Percentiles rank a stretch among this genome's conserved stretches.
Conservation (phyloP, 2,888 invertebrate species). For the Tribolium freemani region DNA sequence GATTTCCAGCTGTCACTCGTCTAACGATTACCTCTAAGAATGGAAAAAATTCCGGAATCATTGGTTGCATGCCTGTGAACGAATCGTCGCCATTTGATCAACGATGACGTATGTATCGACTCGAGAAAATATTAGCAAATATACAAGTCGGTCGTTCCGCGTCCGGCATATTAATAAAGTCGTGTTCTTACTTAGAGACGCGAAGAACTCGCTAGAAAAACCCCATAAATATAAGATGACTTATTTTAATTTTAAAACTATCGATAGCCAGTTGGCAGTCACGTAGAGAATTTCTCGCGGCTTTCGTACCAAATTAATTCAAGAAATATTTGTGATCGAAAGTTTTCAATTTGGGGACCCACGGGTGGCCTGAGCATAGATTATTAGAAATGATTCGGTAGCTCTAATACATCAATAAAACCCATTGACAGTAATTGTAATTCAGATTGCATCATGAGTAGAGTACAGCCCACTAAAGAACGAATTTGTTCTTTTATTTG, state of each 20-base stretch:
- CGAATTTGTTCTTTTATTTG: background rate
- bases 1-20: background rate
- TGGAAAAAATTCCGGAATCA: background rate
- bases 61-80: background rate
- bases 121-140: constrained; percentile 38
- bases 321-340: constrained; percentile 1
- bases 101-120: constrained; percentile 25
- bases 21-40: background rate
- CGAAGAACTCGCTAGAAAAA: constrained; percentile 31
- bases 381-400: constrained; percentile 34
- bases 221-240: constrained; percentile 41
- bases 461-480: background rate
- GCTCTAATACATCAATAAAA: constrained; percentile 29
- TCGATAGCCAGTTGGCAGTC: constrained; percentile 29
- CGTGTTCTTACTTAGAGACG: constrained; percentile 29
- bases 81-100: constrained; percentile 22
- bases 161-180: constrained; percentile 37
- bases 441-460: background rate
- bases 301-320: constrained; percentile 3
- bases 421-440: constrained; percentile 37
- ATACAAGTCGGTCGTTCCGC: constrained; percentile 26
- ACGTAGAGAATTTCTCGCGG: constrained; percentile 13
- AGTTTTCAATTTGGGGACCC: constrained; percentile 34
- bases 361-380: constrained; percentile 30
- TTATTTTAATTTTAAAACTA: constrained; percentile 39